phyloP scores from a whole-genome alignment of 1,140 invertebrate genomes.

The Gonioctena quinquepunctata region DNA sequence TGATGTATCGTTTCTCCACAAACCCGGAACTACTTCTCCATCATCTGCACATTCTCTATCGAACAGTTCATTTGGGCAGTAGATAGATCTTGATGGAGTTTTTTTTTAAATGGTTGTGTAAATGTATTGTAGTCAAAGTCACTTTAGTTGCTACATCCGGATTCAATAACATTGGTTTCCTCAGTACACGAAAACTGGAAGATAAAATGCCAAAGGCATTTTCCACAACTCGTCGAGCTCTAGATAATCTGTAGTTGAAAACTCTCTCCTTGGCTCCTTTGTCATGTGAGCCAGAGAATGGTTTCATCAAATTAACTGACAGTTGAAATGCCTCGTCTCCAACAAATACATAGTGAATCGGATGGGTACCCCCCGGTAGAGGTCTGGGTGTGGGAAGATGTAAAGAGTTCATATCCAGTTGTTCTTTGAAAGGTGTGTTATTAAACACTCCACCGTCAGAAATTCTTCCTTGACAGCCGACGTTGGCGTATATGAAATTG shows the following conservation, averaged over 20 bases:
- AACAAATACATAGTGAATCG: constrained; percentile 41
- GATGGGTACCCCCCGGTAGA: not conserved
- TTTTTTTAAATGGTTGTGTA: constrained; percentile 22
- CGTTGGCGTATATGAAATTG: constrained; percentile 56
- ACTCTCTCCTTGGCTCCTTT: constrained; percentile 43
- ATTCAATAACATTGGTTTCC: constrained; percentile 46
- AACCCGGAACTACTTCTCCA: constrained; percentile 29
- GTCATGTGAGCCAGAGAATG: constrained; percentile 42
- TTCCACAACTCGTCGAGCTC: constrained; percentile 52
- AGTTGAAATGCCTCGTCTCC: constrained; percentile 46
- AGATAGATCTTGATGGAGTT: constrained; percentile 17
- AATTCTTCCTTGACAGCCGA: constrained; percentile 54
- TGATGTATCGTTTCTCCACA: constrained; percentile 27
- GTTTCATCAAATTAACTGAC: constrained; percentile 49
- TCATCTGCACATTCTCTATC: constrained; percentile 25
- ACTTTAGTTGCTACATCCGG: constrained; percentile 43
- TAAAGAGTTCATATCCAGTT: constrained; percentile 1
- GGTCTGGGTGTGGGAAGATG: constrained; percentile 1
- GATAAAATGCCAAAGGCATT: constrained; percentile 57
- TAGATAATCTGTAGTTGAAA: constrained; percentile 49
- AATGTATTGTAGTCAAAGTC: constrained; percentile 28
- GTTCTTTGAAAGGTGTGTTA: constrained; percentile 11
- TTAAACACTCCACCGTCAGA: constrained; percentile 45
- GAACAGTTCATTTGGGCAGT: constrained; percentile 12
- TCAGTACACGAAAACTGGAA: constrained; percentile 55